Evolutionary conservation across 1,140 invertebrate genomes (phyloP), one percentile per base, ranked within the genome.

Genomic region (Ostrea denselamellosa): DNA sequence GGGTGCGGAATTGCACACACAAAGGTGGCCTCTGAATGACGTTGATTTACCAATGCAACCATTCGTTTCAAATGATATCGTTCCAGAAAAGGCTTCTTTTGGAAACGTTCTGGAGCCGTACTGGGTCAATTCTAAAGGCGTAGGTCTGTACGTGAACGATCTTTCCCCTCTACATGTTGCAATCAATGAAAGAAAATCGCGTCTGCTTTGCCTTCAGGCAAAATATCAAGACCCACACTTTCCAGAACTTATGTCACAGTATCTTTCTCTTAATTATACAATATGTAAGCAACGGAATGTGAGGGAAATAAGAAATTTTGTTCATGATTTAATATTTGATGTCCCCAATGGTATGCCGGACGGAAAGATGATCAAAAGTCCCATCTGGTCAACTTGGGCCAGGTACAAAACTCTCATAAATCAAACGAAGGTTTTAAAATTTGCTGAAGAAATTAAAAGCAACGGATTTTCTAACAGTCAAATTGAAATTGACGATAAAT

Each of bases 381-480:
- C 98, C 0, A 97, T 98, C 86, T 99, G 98, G 98, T 98, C 98
- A 0, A 99, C 98, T 0, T 98, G 98, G 98, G 97, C 97, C 0
- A 96, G 96, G 91, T 98, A 97, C 92, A 97, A 97, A 84, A 92
- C 91, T 54, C 83, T 92, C 19, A 96, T 99, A 0, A 96, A 96
- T 91, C 96, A 97, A 81, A 88, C 90, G 0, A 95, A 96, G 44
- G 96, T 98, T 0, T 89, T 96, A 7, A 56, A 96, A 8, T 98
- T 97, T 92, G 97, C 97, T 0, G 89, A 96, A 56, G 95, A 97
- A 91, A 98, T 99, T 82, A 89, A 95, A 0, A 92, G 95, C 0
- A 91, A 97, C 92, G 96, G 96, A 0, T 98, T 98, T 91, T 95
- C 96, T 53, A 90, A 97, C 92, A 97, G 97, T 87, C 97, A 98